Base-by-base conservation (phyloP, 2,888 invertebrate genomes). In the Strigamia crassipes region DNA sequence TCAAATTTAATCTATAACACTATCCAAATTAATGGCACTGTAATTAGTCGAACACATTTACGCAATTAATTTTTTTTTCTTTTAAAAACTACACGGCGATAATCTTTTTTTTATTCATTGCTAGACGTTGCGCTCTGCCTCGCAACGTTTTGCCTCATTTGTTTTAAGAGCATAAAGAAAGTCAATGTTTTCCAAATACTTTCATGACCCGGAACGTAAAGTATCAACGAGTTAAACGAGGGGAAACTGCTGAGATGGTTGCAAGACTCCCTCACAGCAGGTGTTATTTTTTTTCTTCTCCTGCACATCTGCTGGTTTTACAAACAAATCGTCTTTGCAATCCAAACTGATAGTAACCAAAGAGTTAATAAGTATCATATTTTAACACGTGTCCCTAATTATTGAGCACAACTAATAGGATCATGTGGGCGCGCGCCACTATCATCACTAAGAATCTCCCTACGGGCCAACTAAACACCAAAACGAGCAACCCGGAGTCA, bases 111-210 rank as follows among this genome's bases (percentile, higher is more conserved):
- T 56, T 18, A 56, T 56, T 56, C 56, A 56, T 56, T 56, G 18
- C 3, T 9, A 18, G 4, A 56, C 9, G 9, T 56, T 56, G n/a
- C 46, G 56, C 21, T 18, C 56, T 56, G 56, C 56, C 56, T 31
- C 8, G 73, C 73, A 31, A 15, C 23, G 73, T 73, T 73, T 27
- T 31, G 73, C 73, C 73, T 73, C 73, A 73, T 73, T 73, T 73
- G 73, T 73, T 73, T 73, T 73, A 27, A 27, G 27, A 73, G 18
- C 73, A n/a, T 15, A n/a, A 10, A 27, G 31, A 13, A 31, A 73
- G 73, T 73, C 73, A 73, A 73, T 73, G 73, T 73, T 73, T 73
- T 73, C 73, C 31, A 31, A 73, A 73, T 73, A 73, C 73, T 73
- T 23, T 31, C 73, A 73, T 73, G 73, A 73, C 73, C 73, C 73